Evolutionary conservation across 2,113 vertebrate genomes (phyloP), one percentile per base, ranked within the genome.

Genomic region (Cynopterus brachyotis): DNA sequence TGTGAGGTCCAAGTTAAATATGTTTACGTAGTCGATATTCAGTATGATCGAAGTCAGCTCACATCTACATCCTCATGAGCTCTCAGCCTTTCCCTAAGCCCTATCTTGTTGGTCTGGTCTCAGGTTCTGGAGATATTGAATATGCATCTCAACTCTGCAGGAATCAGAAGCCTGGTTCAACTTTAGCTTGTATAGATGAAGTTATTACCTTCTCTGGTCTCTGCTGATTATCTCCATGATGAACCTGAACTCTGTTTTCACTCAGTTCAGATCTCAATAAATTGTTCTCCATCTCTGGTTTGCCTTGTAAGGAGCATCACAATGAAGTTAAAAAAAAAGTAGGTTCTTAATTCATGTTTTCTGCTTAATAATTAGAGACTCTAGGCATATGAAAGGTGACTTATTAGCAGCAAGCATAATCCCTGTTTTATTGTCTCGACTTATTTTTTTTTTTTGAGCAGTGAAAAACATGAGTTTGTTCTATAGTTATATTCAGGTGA

Each of bases 321-420:
- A 72, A 20, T 92, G 26, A 20, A 79, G 22, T 12, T 75, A 64
- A 87, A 75, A 60, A 62, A 47, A 78, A 95, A 89, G n/a, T 69
- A 62, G 11, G 32, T 76, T 79, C 19, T 60, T 19, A 35, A 70
- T 1, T 37, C 4, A 83, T 47, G 15, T 30, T 50, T 95, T 47
- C 53, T 92, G 22, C 16, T 76, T 79, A 24, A 40, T 57, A 57
- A 90, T 60, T 55, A 70, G 45, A 15, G 22, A 40, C 13, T 9
- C 10, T 53, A 53, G 20, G 17, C 20, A n/a, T 55, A 12, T 1
- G 32, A 67, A 37, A 5, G 6, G 4, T 59, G 1, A 1, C 1
- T 64, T n/a, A 30, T 69, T 67, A 75, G 57, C 11, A 88, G 28
- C 62, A 79, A 88, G 85, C 16, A 53, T 59, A 45, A 32, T 84